Percentiles rank a stretch among this genome's conserved stretches.
phyloP scores from a whole-genome alignment of 2,113 vertebrate genomes.

The Paramormyrops kingsleyae region DNA sequence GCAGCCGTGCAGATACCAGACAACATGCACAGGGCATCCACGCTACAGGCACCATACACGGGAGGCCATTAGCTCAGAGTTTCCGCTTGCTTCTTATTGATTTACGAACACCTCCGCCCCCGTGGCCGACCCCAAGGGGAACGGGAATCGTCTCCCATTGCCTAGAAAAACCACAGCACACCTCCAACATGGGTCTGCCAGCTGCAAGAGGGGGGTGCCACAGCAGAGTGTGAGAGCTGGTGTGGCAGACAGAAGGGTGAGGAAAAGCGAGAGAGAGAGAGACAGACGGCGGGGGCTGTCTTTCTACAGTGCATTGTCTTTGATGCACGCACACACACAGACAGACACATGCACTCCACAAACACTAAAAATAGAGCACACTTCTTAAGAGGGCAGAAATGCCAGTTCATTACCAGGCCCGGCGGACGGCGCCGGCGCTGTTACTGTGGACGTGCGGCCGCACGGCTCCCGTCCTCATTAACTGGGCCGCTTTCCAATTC shows the following conservation, averaged over 20 bases:
- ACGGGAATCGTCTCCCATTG: constrained; percentile 55
- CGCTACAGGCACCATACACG: not conserved
- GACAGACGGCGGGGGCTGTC: not conserved
- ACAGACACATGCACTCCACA: not conserved
- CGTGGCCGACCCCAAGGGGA: constrained; percentile 30
- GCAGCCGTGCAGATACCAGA: not conserved
- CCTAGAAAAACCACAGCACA: constrained; percentile 21
- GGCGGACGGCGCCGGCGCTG: constrained; percentile 49
- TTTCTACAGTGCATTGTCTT: constrained; percentile 44
- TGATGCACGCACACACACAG: constrained; percentile 21
- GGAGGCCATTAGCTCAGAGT: not conserved
- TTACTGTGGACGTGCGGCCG: constrained; percentile 33
- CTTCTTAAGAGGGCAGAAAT: constrained; percentile 35
- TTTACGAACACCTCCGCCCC: constrained; percentile 38
- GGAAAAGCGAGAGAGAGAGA: not conserved
- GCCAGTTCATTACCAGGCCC: constrained; percentile 39
- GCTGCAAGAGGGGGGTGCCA: constrained; percentile 58
- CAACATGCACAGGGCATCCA: not conserved
- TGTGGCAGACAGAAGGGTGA: constrained; percentile 53
- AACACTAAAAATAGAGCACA: constrained; percentile 61
- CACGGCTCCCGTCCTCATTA: constrained; percentile 55
- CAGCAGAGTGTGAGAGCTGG: constrained; percentile 64
- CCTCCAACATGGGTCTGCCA: not conserved
- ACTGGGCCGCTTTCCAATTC: constrained; percentile 73
- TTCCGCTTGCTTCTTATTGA: constrained; percentile 38